Conservation (phyloP, 2,113 vertebrate species). For the Gallinago undulata region DNA sequence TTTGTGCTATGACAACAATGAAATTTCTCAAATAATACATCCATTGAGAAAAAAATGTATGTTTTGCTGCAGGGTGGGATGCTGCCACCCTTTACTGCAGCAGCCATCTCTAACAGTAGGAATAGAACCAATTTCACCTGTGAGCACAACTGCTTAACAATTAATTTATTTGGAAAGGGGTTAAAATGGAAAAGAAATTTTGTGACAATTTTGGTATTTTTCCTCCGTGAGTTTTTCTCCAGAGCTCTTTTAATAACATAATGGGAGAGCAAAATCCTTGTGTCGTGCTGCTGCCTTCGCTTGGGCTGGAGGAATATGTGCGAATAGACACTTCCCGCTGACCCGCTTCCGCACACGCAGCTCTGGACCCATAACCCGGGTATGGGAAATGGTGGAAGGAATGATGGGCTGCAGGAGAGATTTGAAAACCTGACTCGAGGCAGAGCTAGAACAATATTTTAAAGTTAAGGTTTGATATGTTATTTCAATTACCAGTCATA, state of each 20-base stretch:
- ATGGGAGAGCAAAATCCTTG: background rate
- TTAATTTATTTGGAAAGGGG: background rate
- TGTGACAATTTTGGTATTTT: background rate
- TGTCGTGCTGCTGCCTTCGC: background rate
- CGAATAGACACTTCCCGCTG: background rate
- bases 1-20: background rate
- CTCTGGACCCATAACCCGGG: background rate
- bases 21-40: background rate
- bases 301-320: background rate
- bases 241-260: background rate
- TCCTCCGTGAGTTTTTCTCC: background rate
- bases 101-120: background rate
- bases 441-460: background rate
- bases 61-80: background rate
- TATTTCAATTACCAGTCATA: conserved; percentile 25
- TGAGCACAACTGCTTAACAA: background rate
- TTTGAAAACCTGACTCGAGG: background rate
- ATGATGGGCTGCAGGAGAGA: background rate
- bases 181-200: background rate
- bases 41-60: background rate
- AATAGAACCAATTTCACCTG: background rate
- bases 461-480: background rate
- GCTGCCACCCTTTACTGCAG: background rate
- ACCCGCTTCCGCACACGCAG: background rate
- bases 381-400: background rate